phyloP scores from a whole-genome alignment of 1,140 invertebrate species.

The Panagrolaimus sp. region DNA sequence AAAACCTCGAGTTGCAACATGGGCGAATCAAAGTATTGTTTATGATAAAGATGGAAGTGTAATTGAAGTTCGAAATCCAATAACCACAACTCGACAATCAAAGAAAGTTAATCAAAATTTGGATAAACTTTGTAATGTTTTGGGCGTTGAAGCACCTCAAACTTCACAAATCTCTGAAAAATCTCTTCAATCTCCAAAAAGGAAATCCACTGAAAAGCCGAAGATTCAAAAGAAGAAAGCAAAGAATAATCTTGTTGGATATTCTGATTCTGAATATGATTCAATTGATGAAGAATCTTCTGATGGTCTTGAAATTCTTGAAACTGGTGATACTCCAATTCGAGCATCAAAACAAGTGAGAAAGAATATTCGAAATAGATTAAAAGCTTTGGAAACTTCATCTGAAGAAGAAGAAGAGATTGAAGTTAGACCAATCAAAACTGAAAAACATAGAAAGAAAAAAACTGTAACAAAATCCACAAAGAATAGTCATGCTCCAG shows the following conservation, averaged over 20 bases:
- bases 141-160: neutral
- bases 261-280: too few relatives aligned
- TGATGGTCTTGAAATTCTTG: too few relatives aligned
- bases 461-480: too few relatives aligned
- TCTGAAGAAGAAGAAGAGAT: too few relatives aligned
- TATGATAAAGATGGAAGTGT: conserved; percentile 3
- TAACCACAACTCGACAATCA: neutral
- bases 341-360: too few relatives aligned
- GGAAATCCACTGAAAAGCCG: neutral
- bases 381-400: too few relatives aligned
- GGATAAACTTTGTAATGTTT: neutral
- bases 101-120: neutral
- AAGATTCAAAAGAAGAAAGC: neutral
- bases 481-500: neutral
- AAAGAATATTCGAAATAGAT: too few relatives aligned
- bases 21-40: neutral
- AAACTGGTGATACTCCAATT: too few relatives aligned
- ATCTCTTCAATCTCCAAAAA: neutral
- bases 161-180: neutral
- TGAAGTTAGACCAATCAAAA: too few relatives aligned
- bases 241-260: too few relatives aligned
- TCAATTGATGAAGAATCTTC: too few relatives aligned
- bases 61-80: neutral
- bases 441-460: too few relatives aligned
- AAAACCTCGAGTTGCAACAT: neutral